phyloP scores from a whole-genome alignment of 2,113 vertebrate species.

The Xyrauchen texanus region DNA sequence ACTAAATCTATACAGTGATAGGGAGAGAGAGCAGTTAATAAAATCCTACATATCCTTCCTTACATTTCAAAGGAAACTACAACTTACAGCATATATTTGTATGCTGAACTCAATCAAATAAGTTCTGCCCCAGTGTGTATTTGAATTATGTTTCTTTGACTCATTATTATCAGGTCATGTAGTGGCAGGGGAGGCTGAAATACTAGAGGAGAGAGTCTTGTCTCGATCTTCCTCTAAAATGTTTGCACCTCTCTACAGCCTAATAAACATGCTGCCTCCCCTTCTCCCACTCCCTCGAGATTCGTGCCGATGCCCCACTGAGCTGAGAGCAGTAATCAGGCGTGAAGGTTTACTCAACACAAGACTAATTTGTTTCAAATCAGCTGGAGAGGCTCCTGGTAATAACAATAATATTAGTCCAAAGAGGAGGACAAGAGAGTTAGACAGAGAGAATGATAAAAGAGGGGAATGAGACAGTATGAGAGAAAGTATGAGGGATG shows the following conservation, averaged over 20 bases:
- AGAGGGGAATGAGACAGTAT: too few relatives aligned
- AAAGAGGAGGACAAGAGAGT: conserved; percentile 4
- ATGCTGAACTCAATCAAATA: too few relatives aligned
- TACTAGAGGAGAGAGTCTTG: not conserved
- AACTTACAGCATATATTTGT: too few relatives aligned
- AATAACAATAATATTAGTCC: conserved; percentile 1
- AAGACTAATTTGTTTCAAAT: conserved; percentile 54
- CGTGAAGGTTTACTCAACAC: conserved; percentile 51
- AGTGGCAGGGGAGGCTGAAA: not conserved
- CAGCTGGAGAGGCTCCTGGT: conserved; percentile 36
- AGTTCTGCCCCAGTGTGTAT: not conserved
- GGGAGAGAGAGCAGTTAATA: too few relatives aligned
- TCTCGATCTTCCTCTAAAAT: conserved; percentile 24
- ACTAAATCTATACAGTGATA: too few relatives aligned
- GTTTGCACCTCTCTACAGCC: conserved; percentile 16
- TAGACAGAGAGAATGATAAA: not conserved
- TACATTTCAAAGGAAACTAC: too few relatives aligned
- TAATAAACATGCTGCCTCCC: conserved; percentile 29
- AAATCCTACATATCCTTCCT: too few relatives aligned
- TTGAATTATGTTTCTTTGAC: conserved; percentile 15
- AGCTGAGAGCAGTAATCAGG: conserved; percentile 36
- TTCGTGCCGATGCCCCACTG: not conserved
- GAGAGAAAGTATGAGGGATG: not conserved
- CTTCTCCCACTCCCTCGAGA: conserved; percentile 31
- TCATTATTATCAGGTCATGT: conserved; percentile 1